These are phyloP conservation scores for Battus philenor DNA, from an alignment of 1,140 invertebrate genomes.

Conservation along the genomic window DNA sequence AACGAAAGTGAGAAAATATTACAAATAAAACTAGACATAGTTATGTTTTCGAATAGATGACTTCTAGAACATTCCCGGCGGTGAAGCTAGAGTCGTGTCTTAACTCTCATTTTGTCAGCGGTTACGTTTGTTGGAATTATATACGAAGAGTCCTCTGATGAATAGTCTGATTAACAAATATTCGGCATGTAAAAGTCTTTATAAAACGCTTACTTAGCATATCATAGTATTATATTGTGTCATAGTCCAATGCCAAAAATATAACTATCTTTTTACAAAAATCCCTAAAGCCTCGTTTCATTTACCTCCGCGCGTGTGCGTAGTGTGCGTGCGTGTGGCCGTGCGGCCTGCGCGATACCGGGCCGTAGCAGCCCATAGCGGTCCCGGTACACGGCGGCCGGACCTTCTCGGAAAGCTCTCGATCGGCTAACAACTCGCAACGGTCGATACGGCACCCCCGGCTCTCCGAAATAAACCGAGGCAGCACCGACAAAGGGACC, in stretches of 20 bases:
- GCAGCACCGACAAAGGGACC: too few species aligned
- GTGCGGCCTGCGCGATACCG: neutral
- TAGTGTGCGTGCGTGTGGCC: constrained; percentile 13
- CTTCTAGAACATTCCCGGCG: constrained; percentile 60
- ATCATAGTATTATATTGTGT: constrained; percentile 77
- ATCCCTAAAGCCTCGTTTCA: constrained; percentile 70
- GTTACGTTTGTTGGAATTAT: constrained; percentile 75
- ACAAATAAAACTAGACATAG: constrained; percentile 71
- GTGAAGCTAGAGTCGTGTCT: constrained; percentile 55
- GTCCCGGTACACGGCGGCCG: too few species aligned
- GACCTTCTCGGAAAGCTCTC: too few species aligned
- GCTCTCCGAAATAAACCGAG: too few species aligned
- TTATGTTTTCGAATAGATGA: constrained; percentile 69
- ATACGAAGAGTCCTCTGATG: constrained; percentile 74
- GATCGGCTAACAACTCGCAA: too few species aligned
- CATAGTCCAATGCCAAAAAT: constrained; percentile 76
- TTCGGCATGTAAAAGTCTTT: constrained; percentile 76
- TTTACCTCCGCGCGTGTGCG: constrained; percentile 43
- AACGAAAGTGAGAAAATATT: constrained; percentile 75
- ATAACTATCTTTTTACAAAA: constrained; percentile 77
- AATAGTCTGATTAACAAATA: constrained; percentile 76
- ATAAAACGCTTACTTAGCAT: constrained; percentile 76
- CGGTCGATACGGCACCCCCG: too few species aligned
- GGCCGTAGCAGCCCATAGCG: too few species aligned
- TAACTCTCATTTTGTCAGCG: constrained; percentile 71